Evolutionary conservation across 1,140 invertebrate species (phyloP).

Genomic region (Drosophila ananassae): DNA sequence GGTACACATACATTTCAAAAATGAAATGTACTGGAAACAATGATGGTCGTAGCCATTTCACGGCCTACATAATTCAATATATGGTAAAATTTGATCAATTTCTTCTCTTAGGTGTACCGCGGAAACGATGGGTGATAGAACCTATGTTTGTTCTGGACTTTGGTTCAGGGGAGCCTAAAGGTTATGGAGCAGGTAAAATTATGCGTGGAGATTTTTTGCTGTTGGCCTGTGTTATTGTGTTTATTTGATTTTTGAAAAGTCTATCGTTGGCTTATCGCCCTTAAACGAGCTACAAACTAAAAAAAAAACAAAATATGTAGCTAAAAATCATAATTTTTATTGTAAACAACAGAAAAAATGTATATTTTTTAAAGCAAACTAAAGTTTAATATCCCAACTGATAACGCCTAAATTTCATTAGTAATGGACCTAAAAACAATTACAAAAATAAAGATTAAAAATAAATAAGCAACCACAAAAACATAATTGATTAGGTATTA

Average conservation of each 20-base stretch:
- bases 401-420: slow-evolving; percentile 39
- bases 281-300: slow-evolving; percentile 53
- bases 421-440: slow-evolving; percentile 20
- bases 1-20: no score
- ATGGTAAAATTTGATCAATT: no score
- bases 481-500: slow-evolving; percentile 60
- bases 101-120: no score
- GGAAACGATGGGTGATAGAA: no score
- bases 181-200: no score
- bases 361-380: slow-evolving; percentile 63
- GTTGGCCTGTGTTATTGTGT: no score
- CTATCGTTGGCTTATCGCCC: slow-evolving; percentile 73
- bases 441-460: slow-evolving; percentile 2
- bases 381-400: slow-evolving; percentile 22
- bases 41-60: no score
- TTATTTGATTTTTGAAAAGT: slow-evolving; percentile 73
- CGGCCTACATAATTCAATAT: no score
- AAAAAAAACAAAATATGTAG: slow-evolving; percentile 20
- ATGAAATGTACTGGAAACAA: no score
- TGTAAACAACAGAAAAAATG: slow-evolving; percentile 45
- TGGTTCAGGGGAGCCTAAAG: no score
- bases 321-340: slow-evolving; percentile 33
- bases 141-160: no score
- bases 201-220: no score
- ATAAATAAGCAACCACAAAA: slow-evolving; percentile 19